phyloP scores from a whole-genome alignment of 2,113 vertebrate species.

The Leptocoma aspasia region DNA sequence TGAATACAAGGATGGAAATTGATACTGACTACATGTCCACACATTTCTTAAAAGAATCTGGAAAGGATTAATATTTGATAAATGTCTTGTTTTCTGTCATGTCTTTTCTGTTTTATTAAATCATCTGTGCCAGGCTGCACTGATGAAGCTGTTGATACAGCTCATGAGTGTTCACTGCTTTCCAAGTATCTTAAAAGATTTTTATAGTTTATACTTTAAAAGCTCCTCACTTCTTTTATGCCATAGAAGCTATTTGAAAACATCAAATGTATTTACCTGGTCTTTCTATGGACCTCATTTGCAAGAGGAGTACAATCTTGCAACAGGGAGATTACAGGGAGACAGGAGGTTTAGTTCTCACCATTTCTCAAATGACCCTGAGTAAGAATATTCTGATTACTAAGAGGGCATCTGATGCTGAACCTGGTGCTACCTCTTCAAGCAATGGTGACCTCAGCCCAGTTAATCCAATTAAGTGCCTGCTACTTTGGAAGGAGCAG shows the following conservation, averaged over 20 bases:
- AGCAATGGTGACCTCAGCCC: neutral
- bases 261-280: neutral
- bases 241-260: neutral
- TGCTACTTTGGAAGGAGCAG: neutral
- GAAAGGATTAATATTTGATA: neutral
- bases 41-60: neutral
- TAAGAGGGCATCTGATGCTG: neutral
- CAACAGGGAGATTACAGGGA: neutral
- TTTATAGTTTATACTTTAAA: neutral
- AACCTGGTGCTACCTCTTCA: neutral
- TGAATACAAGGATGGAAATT: neutral
- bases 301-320: neutral
- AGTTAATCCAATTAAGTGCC: neutral
- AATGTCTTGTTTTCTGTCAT: neutral
- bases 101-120: neutral
- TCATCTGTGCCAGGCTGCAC: neutral
- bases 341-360: neutral
- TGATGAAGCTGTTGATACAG: neutral
- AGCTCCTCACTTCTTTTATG: neutral
- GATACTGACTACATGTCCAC: neutral
- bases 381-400: neutral
- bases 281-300: neutral
- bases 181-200: neutral
- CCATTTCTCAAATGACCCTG: neutral
- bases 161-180: neutral